Evolutionary conservation across 2,797 vertebrate species (phyloP).

Genomic region (Petrocephalus schoutedeni): DNA sequence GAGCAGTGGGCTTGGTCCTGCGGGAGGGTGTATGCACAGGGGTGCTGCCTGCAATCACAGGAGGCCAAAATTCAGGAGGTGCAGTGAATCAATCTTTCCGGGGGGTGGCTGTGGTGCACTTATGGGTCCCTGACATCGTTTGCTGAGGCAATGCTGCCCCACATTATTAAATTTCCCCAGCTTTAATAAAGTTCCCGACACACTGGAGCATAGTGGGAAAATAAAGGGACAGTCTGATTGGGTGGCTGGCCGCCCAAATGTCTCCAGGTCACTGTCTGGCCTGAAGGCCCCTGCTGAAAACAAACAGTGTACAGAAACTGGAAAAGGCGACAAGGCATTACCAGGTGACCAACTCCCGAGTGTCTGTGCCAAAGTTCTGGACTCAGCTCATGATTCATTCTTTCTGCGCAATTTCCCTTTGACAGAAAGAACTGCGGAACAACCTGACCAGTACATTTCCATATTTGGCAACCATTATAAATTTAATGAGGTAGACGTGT

Average conservation of each 20-base stretch:
- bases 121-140: background rate
- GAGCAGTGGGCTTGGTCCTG: slow-evolving; percentile 52
- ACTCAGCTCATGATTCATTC: background rate
- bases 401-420: background rate
- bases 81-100: background rate
- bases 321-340: background rate
- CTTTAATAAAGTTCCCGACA: background rate
- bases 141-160: background rate
- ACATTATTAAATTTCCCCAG: background rate
- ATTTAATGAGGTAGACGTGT: background rate
- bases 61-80: background rate
- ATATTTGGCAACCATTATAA: background rate
- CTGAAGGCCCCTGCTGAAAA: background rate
- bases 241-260: background rate
- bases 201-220: background rate
- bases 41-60: slow-evolving; percentile 57
- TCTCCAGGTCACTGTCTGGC: background rate
- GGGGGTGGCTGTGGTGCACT: background rate
- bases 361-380: background rate
- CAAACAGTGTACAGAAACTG: background rate
- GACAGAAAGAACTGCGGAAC: background rate
- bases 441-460: background rate
- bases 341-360: background rate
- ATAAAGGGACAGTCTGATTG: background rate
- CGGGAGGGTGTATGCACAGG: slow-evolving; percentile 59